Evolutionary conservation across 2,797 vertebrate genomes (phyloP).

Genomic region (Semotilus atromaculatus): DNA sequence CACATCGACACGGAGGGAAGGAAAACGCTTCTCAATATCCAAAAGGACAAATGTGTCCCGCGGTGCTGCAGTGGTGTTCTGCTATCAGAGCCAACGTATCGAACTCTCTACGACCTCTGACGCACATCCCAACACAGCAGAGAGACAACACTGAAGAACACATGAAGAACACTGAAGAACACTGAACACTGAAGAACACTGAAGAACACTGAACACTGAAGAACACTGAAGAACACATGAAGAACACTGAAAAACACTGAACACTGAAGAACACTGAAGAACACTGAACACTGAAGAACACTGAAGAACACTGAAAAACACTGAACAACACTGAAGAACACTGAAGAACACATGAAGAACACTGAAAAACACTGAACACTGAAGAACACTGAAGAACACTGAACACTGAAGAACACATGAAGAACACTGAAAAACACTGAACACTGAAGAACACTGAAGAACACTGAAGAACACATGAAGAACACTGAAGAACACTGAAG

Average conservation of each 20-base stretch:
- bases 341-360: neutral
- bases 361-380: no score
- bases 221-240: neutral
- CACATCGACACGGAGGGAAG: neutral
- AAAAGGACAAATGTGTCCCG: slow-evolving; percentile 77
- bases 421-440: no score
- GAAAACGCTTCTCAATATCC: slow-evolving; percentile 1
- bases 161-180: neutral
- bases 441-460: neutral
- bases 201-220: no score
- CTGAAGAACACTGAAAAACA: neutral
- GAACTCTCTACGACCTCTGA: slow-evolving; percentile 58
- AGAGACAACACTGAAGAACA: neutral
- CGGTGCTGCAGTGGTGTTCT: slow-evolving; percentile 75
- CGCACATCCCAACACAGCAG: slow-evolving; percentile 62
- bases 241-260: no score
- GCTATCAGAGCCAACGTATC: slow-evolving; percentile 70
- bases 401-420: neutral
- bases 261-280: neutral
- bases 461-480: neutral
- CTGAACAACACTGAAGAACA: no score
- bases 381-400: neutral
- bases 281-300: no score
- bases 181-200: neutral
- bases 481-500: neutral